Conservation (phyloP, 2,113 vertebrate genomes). For the Cyphotilapia sp. region DNA sequence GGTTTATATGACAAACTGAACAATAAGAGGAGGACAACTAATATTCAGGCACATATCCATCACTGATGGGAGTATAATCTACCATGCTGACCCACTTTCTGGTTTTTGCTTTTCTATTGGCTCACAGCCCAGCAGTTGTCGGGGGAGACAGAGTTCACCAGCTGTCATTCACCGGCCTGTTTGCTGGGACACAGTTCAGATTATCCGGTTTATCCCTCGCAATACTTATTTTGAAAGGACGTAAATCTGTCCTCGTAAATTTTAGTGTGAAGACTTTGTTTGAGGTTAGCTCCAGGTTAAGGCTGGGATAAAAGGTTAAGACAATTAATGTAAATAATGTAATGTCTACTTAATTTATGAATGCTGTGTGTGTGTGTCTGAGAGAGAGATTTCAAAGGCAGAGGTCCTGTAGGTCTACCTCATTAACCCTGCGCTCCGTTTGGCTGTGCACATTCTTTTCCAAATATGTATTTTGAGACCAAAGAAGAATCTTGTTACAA, state of each 20-base stretch:
- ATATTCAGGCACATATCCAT: background rate
- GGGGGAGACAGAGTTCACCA: slow-evolving; percentile 21
- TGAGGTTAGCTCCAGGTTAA: background rate
- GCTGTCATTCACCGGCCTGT: slow-evolving; percentile 28
- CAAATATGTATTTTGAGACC: background rate
- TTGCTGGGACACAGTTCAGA: slow-evolving; percentile 9
- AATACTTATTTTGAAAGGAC: background rate
- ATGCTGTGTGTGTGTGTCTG: background rate
- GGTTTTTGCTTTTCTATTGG: background rate
- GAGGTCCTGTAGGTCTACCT: background rate
- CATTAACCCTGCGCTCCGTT: background rate
- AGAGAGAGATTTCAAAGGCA: background rate
- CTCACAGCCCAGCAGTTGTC: background rate
- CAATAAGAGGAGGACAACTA: background rate
- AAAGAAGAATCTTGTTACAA: background rate
- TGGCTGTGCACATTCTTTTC: background rate
- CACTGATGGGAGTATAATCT: background rate
- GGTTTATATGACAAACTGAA: background rate
- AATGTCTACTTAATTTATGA: background rate
- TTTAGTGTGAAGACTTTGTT: background rate
- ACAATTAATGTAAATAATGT: background rate
- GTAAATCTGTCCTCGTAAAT: background rate
- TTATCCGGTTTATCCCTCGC: background rate
- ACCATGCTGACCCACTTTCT: slow-evolving; percentile 30
- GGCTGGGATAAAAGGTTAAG: background rate